phyloP scores from a whole-genome alignment of 2,888 invertebrate genomes.

The Stenolophus ochropezus region DNA sequence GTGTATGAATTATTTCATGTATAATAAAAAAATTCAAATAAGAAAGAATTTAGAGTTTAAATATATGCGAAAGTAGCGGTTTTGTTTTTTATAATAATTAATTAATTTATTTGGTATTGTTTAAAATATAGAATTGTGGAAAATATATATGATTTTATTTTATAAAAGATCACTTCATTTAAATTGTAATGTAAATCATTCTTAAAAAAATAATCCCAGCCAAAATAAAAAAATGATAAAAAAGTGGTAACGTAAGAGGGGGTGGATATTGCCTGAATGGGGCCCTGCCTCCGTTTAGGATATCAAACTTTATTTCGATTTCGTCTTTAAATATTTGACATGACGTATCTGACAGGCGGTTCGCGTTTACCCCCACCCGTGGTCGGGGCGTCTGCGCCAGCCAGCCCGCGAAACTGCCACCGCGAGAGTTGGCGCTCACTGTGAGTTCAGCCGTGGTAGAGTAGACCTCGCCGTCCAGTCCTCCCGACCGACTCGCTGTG shows the following conservation, averaged over 20 bases:
- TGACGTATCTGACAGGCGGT: constrained; percentile 69
- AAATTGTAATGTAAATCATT: no score
- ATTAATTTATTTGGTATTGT: no score
- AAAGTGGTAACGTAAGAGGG: background rate
- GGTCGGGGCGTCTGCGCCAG: constrained; percentile 35
- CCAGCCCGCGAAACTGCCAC: constrained; percentile 40
- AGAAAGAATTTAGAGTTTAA: no score
- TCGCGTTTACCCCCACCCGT: constrained; percentile 67
- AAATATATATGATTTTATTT: no score
- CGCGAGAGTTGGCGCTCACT: constrained; percentile 32
- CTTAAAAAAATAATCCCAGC: no score
- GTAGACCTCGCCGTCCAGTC: background rate
- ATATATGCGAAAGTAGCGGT: no score
- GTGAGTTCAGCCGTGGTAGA: constrained; percentile 36
- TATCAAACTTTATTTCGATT: constrained; percentile 61
- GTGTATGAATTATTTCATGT: no score
- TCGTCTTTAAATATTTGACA: constrained; percentile 61
- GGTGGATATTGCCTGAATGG: constrained; percentile 19
- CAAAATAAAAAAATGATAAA: no score
- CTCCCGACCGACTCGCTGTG: background rate
- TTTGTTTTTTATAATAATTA: no score
- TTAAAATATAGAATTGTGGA: no score
- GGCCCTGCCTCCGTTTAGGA: constrained; percentile 54
- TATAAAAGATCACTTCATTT: no score
- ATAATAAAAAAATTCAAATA: no score